phyloP scores from a whole-genome alignment of 2,113 vertebrate species.

The Tragelaphus scriptus region DNA sequence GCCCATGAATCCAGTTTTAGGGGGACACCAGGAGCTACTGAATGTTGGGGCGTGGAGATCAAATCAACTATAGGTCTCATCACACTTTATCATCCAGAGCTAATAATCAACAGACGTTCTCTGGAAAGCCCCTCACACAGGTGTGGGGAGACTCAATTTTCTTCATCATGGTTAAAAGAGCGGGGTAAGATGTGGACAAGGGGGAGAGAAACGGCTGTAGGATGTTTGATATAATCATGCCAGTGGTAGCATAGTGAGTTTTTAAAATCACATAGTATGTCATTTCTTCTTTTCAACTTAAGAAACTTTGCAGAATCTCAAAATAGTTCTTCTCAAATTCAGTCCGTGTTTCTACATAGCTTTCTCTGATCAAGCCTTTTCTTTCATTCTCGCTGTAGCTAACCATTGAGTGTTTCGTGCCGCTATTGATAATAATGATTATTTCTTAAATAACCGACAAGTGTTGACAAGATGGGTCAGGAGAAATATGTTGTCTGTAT shows the following conservation, averaged over 20 bases:
- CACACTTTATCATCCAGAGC: not conserved
- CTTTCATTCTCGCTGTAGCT: not conserved
- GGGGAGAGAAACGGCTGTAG: not conserved
- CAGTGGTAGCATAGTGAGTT: not conserved
- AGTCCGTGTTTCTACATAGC: not conserved
- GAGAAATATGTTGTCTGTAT: not conserved
- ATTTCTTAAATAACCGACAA: not conserved
- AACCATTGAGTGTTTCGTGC: not conserved
- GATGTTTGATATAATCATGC: not conserved
- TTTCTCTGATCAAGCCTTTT: not conserved
- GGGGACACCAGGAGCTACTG: not conserved
- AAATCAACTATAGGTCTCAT: not conserved
- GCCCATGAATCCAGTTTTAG: not conserved
- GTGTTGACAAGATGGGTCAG: not conserved
- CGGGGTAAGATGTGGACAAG: not conserved
- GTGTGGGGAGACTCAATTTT: constrained; percentile 11
- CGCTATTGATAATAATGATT: not conserved
- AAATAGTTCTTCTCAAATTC: not conserved
- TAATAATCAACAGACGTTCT: not conserved
- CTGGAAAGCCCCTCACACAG: not conserved
- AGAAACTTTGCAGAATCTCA: constrained; percentile 48
- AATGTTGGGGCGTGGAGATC: not conserved
- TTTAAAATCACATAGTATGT: not conserved
- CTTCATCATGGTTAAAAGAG: not conserved
- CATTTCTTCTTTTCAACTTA: constrained; percentile 7